A percentile compares a stretch with the other conserved stretches of the same genome.
Evolutionary conservation across 2,888 invertebrate genomes (phyloP).

Genomic region (Drosophila melanosoma): DNA sequence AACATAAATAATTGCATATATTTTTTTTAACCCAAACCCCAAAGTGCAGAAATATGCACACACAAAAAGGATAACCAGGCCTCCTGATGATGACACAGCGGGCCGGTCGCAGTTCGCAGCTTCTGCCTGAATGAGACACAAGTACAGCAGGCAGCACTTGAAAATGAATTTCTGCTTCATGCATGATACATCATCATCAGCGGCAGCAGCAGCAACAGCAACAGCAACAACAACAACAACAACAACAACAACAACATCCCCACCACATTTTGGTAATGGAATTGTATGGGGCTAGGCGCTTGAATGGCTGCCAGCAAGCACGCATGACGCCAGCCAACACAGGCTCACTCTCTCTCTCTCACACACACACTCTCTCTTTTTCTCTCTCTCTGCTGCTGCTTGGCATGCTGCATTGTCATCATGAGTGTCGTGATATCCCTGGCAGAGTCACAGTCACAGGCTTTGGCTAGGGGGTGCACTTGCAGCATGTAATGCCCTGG

Average conservation of each 20-base stretch:
- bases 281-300: conserved; percentile 68
- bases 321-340: conserved; percentile 55
- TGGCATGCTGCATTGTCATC: conserved; percentile 59
- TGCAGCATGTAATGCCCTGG: conserved; percentile 75
- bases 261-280: conserved; percentile 75
- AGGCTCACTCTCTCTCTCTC: conserved; percentile 8
- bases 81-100: conserved; percentile 52
- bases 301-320: conserved; percentile 68
- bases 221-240: conserved; percentile 25
- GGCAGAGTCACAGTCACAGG: conserved; percentile 46
- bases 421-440: conserved; percentile 74
- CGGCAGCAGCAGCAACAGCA: conserved; percentile 27
- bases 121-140: conserved; percentile 61
- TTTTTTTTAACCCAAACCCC: conserved; percentile 48
- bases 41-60: conserved; percentile 50
- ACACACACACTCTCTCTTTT: neutral
- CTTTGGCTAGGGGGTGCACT: conserved; percentile 49
- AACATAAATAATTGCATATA: conserved; percentile 45
- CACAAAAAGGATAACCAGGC: conserved; percentile 72
- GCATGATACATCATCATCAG: conserved; percentile 76
- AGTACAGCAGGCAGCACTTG: conserved; percentile 69
- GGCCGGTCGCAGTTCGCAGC: conserved; percentile 26
- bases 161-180: conserved; percentile 82
- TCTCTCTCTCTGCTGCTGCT: conserved; percentile 16
- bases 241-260: conserved; percentile 45